phyloP scores from a whole-genome alignment of 1,140 invertebrate species.

The Antheraea mylitta region DNA sequence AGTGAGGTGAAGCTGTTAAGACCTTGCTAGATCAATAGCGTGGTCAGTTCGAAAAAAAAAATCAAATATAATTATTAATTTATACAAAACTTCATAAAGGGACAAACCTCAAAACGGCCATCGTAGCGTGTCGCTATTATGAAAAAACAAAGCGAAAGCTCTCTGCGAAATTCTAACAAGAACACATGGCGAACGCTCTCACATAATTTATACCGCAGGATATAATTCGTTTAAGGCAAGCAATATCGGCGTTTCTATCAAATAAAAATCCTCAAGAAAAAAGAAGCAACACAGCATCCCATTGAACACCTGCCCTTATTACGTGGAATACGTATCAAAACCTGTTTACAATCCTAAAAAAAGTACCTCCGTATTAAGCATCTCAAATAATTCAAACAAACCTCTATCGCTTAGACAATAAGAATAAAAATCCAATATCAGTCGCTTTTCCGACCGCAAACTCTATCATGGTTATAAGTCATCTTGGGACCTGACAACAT shows the following conservation, averaged over 20 bases:
- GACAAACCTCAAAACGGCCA: too few relatives aligned
- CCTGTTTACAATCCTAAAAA: conserved; percentile 31
- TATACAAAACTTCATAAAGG: too few relatives aligned
- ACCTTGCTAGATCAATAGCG: too few relatives aligned
- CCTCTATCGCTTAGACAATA: not conserved
- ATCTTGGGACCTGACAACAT: conserved; percentile 11
- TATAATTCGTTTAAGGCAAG: not conserved
- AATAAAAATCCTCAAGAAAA: conserved; percentile 30
- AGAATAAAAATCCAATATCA: not conserved
- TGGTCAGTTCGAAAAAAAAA: too few relatives aligned
- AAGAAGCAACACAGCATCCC: conserved; percentile 29
- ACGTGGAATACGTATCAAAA: conserved; percentile 38
- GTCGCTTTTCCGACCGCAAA: not conserved
- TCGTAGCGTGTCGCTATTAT: too few relatives aligned
- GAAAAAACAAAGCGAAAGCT: not conserved
- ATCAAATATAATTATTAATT: not conserved
- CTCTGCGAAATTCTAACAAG: not conserved
- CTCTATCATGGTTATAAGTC: not conserved
- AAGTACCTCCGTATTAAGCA: not conserved
- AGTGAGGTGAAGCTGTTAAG: too few relatives aligned
- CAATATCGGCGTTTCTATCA: conserved; percentile 2
- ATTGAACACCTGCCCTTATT: conserved; percentile 68
- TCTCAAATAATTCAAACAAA: not conserved
- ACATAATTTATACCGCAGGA: not conserved
- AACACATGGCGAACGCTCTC: not conserved